Evolutionary conservation across 1,140 invertebrate genomes (phyloP).

Genomic region (Agrilus planipennis): DNA sequence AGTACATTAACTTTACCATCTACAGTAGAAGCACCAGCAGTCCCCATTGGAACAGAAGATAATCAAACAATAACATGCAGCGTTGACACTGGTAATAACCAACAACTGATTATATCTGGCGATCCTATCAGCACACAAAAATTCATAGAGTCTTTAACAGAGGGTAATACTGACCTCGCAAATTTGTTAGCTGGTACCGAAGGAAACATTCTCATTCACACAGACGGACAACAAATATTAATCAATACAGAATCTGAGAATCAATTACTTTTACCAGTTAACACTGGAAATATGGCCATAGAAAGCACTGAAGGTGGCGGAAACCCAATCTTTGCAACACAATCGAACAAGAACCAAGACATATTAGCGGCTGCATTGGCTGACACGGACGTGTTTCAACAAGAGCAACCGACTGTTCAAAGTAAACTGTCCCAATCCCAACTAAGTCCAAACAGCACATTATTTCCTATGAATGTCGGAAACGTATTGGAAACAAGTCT

Average conservation of each 20-base stretch:
- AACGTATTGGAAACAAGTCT: conserved; percentile 58
- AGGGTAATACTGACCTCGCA: conserved; percentile 30
- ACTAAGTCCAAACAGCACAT: conserved; percentile 34
- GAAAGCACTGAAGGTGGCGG: conserved; percentile 16
- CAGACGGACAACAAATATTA: conserved; percentile 33
- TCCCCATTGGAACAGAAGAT: too few species aligned
- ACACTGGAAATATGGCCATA: conserved; percentile 17
- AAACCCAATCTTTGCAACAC: conserved; percentile 23
- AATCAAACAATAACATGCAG: conserved; percentile 11
- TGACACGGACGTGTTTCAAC: conserved; percentile 60
- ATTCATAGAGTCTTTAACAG: conserved; percentile 29
- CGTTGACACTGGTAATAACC: conserved; percentile 14
- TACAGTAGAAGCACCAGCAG: too few species aligned
- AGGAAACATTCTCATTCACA: conserved; percentile 33
- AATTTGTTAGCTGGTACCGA: conserved; percentile 30
- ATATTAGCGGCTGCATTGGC: conserved; percentile 63
- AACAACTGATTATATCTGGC: conserved; percentile 31
- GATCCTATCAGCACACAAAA: conserved; percentile 31
- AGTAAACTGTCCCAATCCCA: conserved; percentile 30
- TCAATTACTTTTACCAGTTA: conserved; percentile 29
- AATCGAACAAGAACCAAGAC: conserved; percentile 46
- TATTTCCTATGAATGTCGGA: conserved; percentile 41
- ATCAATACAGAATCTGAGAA: conserved; percentile 29
- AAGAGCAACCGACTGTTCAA: conserved; percentile 34
- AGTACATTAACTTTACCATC: too few species aligned